phyloP scores from a whole-genome alignment of 2,113 vertebrate species.

The Carassius gibelio region DNA sequence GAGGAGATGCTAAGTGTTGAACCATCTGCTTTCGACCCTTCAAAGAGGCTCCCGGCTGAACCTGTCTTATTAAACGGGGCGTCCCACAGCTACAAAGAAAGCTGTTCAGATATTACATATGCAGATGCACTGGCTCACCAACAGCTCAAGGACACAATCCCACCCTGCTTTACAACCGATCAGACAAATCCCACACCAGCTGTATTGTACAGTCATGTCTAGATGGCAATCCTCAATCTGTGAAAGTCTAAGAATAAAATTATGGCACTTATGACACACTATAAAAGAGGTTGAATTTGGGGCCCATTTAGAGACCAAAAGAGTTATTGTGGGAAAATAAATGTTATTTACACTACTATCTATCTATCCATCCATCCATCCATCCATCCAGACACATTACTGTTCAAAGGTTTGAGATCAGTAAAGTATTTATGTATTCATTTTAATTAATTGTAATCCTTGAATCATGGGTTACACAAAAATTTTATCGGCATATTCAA shows the following conservation, averaged over 20 bases:
- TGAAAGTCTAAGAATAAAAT: not conserved
- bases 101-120: constrained; percentile 41
- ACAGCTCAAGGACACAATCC: constrained; percentile 1
- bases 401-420: too few species aligned
- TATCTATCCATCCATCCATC: too few species aligned
- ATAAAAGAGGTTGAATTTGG: not conserved
- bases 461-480: too few species aligned
- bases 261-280: not conserved
- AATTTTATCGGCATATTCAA: not conserved
- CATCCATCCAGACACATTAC: too few species aligned
- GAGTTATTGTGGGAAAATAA: too few species aligned
- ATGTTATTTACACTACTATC: too few species aligned
- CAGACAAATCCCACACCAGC: constrained; percentile 7
- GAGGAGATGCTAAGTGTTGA: constrained; percentile 63
- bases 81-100: constrained; percentile 46
- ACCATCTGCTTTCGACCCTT: constrained; percentile 71
- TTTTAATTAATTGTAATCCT: too few species aligned
- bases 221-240: not conserved
- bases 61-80: constrained; percentile 46
- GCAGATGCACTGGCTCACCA: constrained; percentile 39
- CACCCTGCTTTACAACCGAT: not conserved
- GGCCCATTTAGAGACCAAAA: not conserved
- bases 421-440: too few species aligned
- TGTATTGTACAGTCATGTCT: not conserved
- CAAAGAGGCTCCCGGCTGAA: constrained; percentile 56